Conservation (phyloP, 2,113 vertebrate species). For the Aptenodytes patagonicus region DNA sequence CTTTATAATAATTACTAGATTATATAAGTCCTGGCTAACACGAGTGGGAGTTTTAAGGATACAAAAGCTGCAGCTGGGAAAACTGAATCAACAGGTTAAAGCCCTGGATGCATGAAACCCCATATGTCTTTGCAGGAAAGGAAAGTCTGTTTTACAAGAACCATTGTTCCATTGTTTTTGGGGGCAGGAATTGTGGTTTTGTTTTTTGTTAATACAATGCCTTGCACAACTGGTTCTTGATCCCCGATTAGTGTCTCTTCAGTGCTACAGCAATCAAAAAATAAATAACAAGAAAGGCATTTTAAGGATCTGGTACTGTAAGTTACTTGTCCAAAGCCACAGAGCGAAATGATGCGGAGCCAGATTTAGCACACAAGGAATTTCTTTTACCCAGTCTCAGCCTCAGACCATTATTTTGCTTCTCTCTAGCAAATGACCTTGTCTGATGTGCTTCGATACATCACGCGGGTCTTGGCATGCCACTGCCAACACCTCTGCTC, state of each 20-base stretch:
- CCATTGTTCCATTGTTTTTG: neutral
- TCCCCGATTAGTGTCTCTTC: neutral
- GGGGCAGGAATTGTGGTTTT: neutral
- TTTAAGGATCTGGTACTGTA: neutral
- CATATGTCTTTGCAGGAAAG: neutral
- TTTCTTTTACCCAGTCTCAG: neutral
- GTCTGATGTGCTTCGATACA: neutral
- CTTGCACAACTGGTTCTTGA: neutral
- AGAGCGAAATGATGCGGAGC: neutral
- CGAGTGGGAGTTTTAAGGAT: neutral
- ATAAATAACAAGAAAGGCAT: neutral
- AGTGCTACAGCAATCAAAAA: neutral
- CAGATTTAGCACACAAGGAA: neutral
- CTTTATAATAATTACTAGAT: neutral
- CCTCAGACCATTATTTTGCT: neutral
- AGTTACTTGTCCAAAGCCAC: neutral
- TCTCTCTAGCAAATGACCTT: conserved; percentile 4
- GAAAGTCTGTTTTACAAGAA: neutral
- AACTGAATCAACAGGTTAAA: neutral
- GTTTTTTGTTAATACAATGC: neutral
- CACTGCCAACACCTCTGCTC: neutral
- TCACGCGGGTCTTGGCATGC: neutral
- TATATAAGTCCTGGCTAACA: neutral
- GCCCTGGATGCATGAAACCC: neutral
- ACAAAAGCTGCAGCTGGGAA: neutral